Conservation (phyloP, 2,888 invertebrate species). For the Drosophila heteroneura region DNA sequence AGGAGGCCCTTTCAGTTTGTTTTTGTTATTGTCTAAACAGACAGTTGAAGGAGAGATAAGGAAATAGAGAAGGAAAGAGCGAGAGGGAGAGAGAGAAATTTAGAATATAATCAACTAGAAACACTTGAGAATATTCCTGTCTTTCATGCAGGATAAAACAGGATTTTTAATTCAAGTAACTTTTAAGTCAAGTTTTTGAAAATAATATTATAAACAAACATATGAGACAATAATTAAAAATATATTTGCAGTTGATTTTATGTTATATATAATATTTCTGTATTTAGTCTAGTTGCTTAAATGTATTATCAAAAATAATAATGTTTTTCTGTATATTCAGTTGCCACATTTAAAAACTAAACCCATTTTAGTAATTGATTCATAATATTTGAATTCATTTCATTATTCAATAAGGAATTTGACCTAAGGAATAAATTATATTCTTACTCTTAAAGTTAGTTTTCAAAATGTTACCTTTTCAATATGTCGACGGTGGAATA, state of each 20-base stretch:
- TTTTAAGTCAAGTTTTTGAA: background rate
- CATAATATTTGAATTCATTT: background rate
- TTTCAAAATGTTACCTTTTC: background rate
- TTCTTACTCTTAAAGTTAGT: background rate
- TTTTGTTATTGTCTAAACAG: slow-evolving; percentile 32
- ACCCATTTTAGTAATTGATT: background rate
- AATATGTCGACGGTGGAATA: background rate
- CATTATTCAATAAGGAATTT: background rate
- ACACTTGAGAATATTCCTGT: background rate
- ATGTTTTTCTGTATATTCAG: background rate
- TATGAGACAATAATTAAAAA: background rate
- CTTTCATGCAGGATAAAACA: background rate
- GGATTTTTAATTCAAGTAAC: background rate
- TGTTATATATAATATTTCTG: background rate
- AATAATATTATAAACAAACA: background rate
- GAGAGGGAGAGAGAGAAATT: background rate
- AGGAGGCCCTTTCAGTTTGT: slow-evolving; percentile 59
- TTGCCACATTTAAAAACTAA: background rate
- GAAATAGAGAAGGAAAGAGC: background rate
- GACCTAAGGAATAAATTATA: fast-evolving
- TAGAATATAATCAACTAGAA: background rate
- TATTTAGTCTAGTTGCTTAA: background rate
- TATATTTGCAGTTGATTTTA: background rate
- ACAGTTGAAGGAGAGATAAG: slow-evolving; percentile 9
- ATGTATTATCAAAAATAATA: background rate